These are phyloP conservation scores for Forbesichthys papilliferus DNA, from an alignment of 2,113 vertebrate species.

Conservation along the genomic window DNA sequence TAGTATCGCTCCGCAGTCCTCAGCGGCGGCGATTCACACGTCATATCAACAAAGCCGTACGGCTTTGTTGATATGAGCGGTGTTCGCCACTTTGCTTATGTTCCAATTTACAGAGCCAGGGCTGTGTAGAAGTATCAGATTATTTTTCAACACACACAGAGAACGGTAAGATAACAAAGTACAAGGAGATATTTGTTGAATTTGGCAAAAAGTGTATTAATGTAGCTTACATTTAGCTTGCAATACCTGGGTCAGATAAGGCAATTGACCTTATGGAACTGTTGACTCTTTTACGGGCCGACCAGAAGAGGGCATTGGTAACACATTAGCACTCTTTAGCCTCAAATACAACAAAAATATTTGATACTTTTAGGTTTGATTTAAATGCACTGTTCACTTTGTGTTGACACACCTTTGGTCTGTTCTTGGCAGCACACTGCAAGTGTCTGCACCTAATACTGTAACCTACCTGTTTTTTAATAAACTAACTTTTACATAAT, in stretches of 20 bases:
- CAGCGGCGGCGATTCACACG: neutral
- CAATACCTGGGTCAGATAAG: neutral
- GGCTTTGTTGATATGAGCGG: too few relatives aligned
- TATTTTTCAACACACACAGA: too few relatives aligned
- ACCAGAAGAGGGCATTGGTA: constrained; percentile 21
- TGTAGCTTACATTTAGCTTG: too few relatives aligned
- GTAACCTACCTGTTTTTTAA: neutral
- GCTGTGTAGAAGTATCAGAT: too few relatives aligned
- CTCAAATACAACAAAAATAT: neutral
- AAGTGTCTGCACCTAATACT: neutral
- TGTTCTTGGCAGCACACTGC: too few relatives aligned
- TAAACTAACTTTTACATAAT: neutral
- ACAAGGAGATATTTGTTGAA: too few relatives aligned
- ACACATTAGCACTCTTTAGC: neutral
- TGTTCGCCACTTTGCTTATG: too few relatives aligned
- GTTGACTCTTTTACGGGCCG: neutral
- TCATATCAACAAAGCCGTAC: too few relatives aligned
- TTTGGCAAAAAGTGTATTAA: too few relatives aligned
- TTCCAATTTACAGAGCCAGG: too few relatives aligned
- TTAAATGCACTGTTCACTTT: neutral
- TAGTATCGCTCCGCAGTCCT: neutral
- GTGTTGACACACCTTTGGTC: constrained; percentile 1
- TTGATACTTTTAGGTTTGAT: neutral
- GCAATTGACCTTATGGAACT: neutral
- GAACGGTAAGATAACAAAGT: too few relatives aligned